phyloP scores from a whole-genome alignment of 2,113 vertebrate species.

The Ciconia boyciana region DNA sequence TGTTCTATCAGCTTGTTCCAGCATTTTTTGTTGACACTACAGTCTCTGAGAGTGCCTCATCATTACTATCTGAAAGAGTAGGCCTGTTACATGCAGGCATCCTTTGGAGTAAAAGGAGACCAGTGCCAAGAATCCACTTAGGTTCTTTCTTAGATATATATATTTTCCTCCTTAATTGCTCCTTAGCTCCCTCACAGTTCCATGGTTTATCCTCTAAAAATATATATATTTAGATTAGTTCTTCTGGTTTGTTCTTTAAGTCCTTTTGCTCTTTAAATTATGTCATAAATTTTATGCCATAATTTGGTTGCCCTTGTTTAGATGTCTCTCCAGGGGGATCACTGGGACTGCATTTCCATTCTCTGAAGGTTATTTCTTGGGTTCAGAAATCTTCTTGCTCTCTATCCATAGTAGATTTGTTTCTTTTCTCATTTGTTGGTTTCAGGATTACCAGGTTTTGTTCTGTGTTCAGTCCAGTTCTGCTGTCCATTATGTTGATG shows the following conservation, averaged over 20 bases:
- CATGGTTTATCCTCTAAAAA: background rate
- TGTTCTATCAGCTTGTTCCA: background rate
- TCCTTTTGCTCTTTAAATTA: background rate
- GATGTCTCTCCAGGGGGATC: background rate
- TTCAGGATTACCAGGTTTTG: background rate
- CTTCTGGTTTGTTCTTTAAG: background rate
- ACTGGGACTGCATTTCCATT: background rate
- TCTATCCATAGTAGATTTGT: background rate
- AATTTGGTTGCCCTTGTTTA: background rate
- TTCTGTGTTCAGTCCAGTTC: background rate
- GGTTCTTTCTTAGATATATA: background rate
- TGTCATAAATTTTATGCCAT: background rate
- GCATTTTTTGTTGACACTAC: background rate
- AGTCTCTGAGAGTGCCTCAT: background rate
- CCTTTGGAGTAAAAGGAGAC: background rate
- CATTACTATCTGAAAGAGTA: background rate
- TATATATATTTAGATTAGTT: background rate
- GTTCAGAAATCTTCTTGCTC: background rate
- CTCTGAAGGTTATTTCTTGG: background rate
- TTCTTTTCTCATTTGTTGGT: background rate
- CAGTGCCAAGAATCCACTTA: slow-evolving; percentile 6
- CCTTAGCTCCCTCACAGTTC: background rate
- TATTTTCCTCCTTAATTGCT: background rate
- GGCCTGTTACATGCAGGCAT: background rate
- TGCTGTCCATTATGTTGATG: background rate